These are phyloP conservation scores for Apoderus coryli DNA, from an alignment of 2,888 invertebrate species.

Conservation along the genomic window DNA sequence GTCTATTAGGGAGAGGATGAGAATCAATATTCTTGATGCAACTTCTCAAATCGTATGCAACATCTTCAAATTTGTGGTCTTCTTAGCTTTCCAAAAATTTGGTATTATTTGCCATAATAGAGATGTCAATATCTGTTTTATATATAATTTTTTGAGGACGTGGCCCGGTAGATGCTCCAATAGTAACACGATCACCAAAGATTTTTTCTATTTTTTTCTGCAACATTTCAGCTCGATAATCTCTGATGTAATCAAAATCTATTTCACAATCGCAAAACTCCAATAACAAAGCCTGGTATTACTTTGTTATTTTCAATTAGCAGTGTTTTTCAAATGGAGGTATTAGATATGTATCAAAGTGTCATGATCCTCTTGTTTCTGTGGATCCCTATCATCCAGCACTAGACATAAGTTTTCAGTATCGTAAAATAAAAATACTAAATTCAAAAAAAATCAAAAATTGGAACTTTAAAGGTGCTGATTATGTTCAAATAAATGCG, in stretches of 20 bases:
- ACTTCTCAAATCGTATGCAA: conserved; percentile 20
- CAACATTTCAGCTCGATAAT: conserved; percentile 20
- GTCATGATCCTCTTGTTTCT: too few species aligned
- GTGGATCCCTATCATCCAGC: too few species aligned
- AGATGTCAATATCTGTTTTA: conserved; percentile 19
- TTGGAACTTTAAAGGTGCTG: too few species aligned
- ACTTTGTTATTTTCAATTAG: too few species aligned
- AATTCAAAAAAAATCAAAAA: too few species aligned
- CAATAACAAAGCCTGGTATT: conserved; percentile 17
- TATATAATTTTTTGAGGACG: conserved; percentile 19
- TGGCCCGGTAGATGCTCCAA: conserved; percentile 17
- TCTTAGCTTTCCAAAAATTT: conserved; percentile 16
- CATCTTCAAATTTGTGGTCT: conserved; percentile 17
- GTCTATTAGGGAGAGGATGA: conserved; percentile 13
- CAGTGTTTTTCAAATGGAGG: conserved; percentile 12
- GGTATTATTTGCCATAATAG: conserved; percentile 17
- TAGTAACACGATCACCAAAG: conserved; percentile 19
- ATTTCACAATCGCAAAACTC: conserved; percentile 19
- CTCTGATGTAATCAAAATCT: conserved; percentile 16
- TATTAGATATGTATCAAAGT: too few species aligned
- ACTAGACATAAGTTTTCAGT: too few species aligned
- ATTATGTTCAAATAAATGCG: too few species aligned
- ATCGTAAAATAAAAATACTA: too few species aligned
- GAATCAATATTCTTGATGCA: conserved; percentile 20
- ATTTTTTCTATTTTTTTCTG: conserved; percentile 17